Evolutionary conservation across 2,113 vertebrate species (phyloP).

Genomic region (Calidris pugnax): DNA sequence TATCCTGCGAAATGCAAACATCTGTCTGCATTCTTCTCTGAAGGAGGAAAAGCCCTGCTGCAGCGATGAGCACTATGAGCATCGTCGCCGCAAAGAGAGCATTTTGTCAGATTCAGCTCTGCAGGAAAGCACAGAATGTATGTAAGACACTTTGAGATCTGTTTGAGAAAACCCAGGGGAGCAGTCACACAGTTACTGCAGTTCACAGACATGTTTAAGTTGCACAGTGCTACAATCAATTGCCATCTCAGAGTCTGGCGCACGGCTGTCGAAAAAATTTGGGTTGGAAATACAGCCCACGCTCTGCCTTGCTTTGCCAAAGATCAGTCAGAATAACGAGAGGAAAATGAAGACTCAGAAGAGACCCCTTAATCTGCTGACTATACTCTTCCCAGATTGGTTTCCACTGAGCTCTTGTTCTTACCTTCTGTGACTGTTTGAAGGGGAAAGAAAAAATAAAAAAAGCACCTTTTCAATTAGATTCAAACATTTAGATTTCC

Average conservation of each 20-base stretch:
- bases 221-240: neutral
- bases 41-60: neutral
- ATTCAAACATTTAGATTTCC: neutral
- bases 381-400: neutral
- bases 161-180: neutral
- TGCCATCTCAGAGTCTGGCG: neutral
- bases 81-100: too few species aligned
- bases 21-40: neutral
- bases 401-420: neutral
- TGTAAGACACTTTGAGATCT: neutral
- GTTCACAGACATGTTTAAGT: neutral
- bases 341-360: neutral
- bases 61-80: neutral
- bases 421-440: neutral
- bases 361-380: neutral
- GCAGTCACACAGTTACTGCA: neutral
- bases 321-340: neutral
- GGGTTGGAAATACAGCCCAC: neutral
- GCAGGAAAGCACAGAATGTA: too few species aligned
- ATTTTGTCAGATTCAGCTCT: too few species aligned
- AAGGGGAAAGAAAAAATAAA: neutral
- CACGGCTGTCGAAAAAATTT: rapidly evolving
- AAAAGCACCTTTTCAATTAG: neutral
- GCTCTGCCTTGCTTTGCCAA: neutral
- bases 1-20: neutral